These are phyloP conservation scores for Theristus sp. DNA, from an alignment of 2,888 invertebrate genomes.

Conservation along the genomic window DNA sequence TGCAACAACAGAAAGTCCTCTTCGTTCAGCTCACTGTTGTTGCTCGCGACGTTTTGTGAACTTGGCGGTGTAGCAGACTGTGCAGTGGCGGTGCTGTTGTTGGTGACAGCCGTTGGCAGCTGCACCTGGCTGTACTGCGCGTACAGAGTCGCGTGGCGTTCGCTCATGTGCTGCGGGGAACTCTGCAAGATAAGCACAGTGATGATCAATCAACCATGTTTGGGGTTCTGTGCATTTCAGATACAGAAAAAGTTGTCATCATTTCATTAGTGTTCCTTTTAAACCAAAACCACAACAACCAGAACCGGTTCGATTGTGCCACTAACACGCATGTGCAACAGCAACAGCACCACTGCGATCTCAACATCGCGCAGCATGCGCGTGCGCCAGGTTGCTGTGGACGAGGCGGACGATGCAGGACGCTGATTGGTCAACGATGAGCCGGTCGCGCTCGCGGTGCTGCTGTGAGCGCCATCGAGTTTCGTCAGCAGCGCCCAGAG, in stretches of 20 bases:
- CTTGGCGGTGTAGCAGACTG: too few species aligned
- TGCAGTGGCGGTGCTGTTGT: too few species aligned
- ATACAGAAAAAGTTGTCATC: neutral
- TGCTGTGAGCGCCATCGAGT: constrained; percentile 30
- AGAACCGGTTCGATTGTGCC: neutral
- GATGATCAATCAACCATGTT: neutral
- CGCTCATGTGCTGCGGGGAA: neutral
- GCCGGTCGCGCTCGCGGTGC: constrained; percentile 41
- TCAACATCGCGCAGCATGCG: neutral
- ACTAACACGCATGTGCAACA: neutral
- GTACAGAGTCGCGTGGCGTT: neutral
- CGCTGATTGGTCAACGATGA: too few species aligned
- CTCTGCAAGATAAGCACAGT: neutral
- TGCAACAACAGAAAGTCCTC: neutral
- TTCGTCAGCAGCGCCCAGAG: constrained; percentile 67
- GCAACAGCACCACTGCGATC: neutral
- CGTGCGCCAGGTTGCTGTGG: constrained; percentile 34
- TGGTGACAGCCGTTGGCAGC: neutral
- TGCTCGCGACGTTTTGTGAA: too few species aligned
- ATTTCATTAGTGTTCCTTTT: neutral
- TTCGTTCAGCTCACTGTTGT: neutral
- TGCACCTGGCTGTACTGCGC: neutral
- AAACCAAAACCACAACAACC: neutral
- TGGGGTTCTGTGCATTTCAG: neutral
- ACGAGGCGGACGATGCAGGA: constrained; percentile 47